Evolutionary conservation across 1,140 invertebrate genomes (phyloP).

Genomic region (Magallana ariakensis): DNA sequence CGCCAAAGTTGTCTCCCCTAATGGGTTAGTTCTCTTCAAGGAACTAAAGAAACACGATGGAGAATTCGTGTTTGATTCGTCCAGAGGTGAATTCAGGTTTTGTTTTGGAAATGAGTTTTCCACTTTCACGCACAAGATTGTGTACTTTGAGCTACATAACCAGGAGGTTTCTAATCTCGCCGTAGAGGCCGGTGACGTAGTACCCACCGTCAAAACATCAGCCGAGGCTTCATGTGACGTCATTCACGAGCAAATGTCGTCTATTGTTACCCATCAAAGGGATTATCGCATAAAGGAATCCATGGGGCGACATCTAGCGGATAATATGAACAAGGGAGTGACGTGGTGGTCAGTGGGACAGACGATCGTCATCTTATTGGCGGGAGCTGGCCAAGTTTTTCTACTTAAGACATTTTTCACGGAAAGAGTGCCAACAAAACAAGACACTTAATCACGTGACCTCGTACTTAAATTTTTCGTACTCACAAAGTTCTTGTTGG

Average conservation of each 20-base stretch:
- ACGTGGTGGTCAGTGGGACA: conserved; percentile 95
- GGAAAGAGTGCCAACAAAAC: conserved; percentile 80
- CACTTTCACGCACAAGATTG: conserved; percentile 97
- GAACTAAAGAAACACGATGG: conserved; percentile 94
- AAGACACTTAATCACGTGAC: neutral
- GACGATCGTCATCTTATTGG: conserved; percentile 89
- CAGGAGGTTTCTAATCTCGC: conserved; percentile 90
- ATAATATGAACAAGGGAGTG: conserved; percentile 95
- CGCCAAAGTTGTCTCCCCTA: conserved; percentile 92
- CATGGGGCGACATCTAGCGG: conserved; percentile 94
- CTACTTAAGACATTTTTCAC: conserved; percentile 96
- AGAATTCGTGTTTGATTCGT: conserved; percentile 90
- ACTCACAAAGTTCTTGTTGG: no score
- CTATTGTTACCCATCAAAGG: conserved; percentile 90
- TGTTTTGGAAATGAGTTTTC: conserved; percentile 99
- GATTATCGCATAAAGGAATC: conserved; percentile 96
- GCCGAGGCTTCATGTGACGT: conserved; percentile 94
- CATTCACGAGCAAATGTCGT: conserved; percentile 92
- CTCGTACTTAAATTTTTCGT: neutral
- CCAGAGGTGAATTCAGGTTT: conserved; percentile 88
- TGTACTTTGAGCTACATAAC: conserved; percentile 97
- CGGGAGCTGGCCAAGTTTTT: conserved; percentile 93
- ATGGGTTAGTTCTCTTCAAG: conserved; percentile 92
- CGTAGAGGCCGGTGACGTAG: conserved; percentile 80
- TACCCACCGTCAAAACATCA: conserved; percentile 68